Conservation (phyloP, 2,888 invertebrate genomes). For the Crossocerus cetratus region DNA sequence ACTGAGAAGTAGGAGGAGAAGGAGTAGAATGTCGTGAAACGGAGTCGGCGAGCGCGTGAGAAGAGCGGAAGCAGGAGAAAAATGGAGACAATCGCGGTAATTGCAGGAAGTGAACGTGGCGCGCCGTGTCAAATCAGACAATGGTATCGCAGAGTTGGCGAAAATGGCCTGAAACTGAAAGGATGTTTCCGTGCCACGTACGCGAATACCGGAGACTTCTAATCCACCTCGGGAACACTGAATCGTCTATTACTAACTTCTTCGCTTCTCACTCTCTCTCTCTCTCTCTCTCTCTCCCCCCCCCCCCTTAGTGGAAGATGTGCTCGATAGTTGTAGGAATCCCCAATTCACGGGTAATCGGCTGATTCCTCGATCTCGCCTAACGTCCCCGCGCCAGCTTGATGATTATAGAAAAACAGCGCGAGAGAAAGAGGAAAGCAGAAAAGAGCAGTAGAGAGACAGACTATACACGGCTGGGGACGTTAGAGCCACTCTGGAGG, state of each 20-base stretch:
- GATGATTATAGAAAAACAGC: neutral
- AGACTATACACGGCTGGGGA: too few species aligned
- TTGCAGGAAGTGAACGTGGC: slow-evolving; percentile 57
- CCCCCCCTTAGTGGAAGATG: neutral
- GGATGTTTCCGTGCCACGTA: slow-evolving; percentile 39
- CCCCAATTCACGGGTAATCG: too few species aligned
- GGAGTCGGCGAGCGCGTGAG: slow-evolving; percentile 39
- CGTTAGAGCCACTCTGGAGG: too few species aligned
- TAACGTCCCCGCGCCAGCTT: neutral
- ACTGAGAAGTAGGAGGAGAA: neutral
- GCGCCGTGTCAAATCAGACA: slow-evolving; percentile 41
- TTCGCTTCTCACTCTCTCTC: neutral
- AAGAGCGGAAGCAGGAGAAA: slow-evolving; percentile 49
- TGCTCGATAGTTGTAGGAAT: too few species aligned
- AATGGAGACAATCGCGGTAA: slow-evolving; percentile 60
- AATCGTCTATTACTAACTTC: neutral
- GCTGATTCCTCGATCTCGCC: neutral
- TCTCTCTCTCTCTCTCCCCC: neutral
- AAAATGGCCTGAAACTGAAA: slow-evolving; percentile 40
- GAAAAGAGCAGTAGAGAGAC: neutral
- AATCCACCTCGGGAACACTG: neutral
- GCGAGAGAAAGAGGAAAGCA: neutral
- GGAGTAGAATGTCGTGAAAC: neutral
- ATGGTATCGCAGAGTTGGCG: slow-evolving; percentile 54
- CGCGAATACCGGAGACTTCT: slow-evolving; percentile 21